phyloP scores from a whole-genome alignment of 2,113 vertebrate species.

The Ornithorhynchus anatinus region DNA sequence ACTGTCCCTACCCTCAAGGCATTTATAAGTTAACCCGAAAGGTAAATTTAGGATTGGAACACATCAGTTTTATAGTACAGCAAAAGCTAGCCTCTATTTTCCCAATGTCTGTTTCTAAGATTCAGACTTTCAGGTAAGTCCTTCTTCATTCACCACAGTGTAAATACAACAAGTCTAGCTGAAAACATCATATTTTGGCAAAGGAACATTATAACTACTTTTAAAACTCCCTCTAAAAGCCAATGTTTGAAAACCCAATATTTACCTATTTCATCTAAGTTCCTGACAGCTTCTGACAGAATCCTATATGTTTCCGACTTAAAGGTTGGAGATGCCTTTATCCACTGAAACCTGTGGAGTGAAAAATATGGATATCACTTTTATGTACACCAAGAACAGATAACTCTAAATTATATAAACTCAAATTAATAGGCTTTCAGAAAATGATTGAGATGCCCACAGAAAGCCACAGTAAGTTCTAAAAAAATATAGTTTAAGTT shows the following conservation, averaged over 20 bases:
- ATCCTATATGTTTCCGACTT: conserved; percentile 36
- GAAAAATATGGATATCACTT: conserved; percentile 22
- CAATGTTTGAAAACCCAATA: not conserved
- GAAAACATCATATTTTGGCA: not conserved
- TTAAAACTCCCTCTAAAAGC: not conserved
- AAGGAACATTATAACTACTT: no score
- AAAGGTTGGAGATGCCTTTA: conserved; percentile 48
- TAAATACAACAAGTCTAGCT: not conserved
- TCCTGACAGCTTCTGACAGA: conserved; percentile 45
- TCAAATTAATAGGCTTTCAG: conserved; percentile 33
- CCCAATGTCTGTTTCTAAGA: no score
- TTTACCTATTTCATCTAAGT: conserved; percentile 14
- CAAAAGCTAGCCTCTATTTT: no score
- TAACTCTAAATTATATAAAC: conserved; percentile 54
- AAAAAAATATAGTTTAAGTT: conserved; percentile 45
- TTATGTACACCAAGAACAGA: conserved; percentile 37
- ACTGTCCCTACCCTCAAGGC: no score
- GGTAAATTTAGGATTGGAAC: no score
- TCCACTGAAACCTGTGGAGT: not conserved
- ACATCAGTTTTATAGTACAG: no score
- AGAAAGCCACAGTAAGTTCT: conserved; percentile 11
- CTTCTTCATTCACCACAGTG: no score
- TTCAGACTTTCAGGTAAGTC: no score
- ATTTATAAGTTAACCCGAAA: no score
- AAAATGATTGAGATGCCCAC: conserved; percentile 22